Evolutionary conservation across 2,797 vertebrate genomes (phyloP).

Genomic region (Remorina albescens): DNA sequence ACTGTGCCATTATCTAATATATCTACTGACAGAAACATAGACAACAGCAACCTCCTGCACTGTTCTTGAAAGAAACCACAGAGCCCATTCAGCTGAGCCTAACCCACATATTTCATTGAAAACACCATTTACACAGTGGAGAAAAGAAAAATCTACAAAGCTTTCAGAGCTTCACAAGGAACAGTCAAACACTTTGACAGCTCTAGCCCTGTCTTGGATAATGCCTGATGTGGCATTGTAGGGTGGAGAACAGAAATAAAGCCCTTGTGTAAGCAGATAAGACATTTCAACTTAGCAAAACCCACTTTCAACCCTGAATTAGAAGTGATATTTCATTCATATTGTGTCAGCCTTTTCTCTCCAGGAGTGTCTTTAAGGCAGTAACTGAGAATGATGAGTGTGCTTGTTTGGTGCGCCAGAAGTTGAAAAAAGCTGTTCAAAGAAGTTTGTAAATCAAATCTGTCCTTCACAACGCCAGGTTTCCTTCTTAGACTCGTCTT

Average conservation of each 20-base stretch:
- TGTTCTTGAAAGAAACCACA: slow-evolving; percentile 78
- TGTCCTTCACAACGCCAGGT: not conserved
- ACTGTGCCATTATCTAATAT: slow-evolving; percentile 72
- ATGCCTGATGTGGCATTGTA: slow-evolving; percentile 21
- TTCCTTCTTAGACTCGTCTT: not conserved
- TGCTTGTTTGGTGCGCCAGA: slow-evolving; percentile 12
- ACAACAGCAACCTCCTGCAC: slow-evolving; percentile 75
- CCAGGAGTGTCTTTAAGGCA: slow-evolving; percentile 10
- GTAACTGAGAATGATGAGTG: slow-evolving; percentile 7
- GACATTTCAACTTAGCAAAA: not conserved
- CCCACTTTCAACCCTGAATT: not conserved
- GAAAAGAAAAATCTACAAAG: slow-evolving; percentile 50
- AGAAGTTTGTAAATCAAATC: slow-evolving; percentile 14
- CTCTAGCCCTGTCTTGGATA: slow-evolving; percentile 32
- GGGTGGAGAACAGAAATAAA: slow-evolving; percentile 22
- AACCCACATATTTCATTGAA: slow-evolving; percentile 67
- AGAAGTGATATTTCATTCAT: not conserved
- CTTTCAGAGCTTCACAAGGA: slow-evolving; percentile 40
- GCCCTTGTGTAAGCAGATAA: not conserved
- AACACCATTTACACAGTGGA: slow-evolving; percentile 51
- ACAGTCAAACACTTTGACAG: slow-evolving; percentile 46
- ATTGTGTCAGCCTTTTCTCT: not conserved
- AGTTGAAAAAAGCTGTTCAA: slow-evolving; percentile 5
- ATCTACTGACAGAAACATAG: slow-evolving; percentile 61
- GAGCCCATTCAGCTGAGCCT: slow-evolving; percentile 62